A percentile compares a stretch with the other conserved stretches of the same genome.
These are phyloP conservation scores for Apotomis betuletana DNA, from an alignment of 2,888 invertebrate species.

Conservation along the genomic window DNA sequence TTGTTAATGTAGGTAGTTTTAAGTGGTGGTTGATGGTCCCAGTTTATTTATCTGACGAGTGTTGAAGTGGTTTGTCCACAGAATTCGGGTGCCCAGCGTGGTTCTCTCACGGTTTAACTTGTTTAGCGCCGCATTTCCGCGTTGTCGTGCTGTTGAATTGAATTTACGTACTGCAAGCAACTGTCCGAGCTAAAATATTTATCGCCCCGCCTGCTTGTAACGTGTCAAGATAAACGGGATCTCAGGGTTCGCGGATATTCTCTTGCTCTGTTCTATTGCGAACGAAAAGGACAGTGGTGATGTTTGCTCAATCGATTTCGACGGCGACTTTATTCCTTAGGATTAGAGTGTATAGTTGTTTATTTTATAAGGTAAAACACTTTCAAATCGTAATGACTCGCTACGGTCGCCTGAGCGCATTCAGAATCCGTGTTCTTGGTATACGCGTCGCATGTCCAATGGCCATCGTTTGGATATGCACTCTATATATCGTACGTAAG, in stretches of 20 bases:
- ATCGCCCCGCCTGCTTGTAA: conserved; percentile 71
- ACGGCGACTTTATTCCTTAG: conserved; percentile 63
- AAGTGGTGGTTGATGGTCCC: conserved; percentile 63
- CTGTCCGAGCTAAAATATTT: conserved; percentile 73
- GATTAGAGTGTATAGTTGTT: conserved; percentile 68
- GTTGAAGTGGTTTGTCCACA: conserved; percentile 69
- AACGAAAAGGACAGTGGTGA: conserved; percentile 60
- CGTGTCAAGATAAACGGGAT: conserved; percentile 76
- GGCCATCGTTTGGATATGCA: conserved; percentile 46
- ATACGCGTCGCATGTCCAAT: conserved; percentile 59
- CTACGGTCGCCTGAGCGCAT: conserved; percentile 82
- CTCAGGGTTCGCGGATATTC: conserved; percentile 70
- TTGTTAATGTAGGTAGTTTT: conserved; percentile 64
- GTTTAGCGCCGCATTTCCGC: conserved; percentile 60
- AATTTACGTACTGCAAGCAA: conserved; percentile 56
- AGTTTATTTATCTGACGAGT: conserved; percentile 53
- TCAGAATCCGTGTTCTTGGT: conserved; percentile 59
- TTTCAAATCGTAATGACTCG: conserved; percentile 79
- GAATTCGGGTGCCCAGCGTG: conserved; percentile 63
- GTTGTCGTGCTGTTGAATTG: conserved; percentile 60
- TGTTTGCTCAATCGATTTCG: conserved; percentile 51
- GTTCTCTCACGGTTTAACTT: conserved; percentile 67
- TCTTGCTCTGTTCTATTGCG: conserved; percentile 59
- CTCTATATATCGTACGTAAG: conserved; percentile 52
- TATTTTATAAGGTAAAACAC: conserved; percentile 61